Evolutionary conservation across 2,888 invertebrate genomes (phyloP).

Genomic region (Halocaridina rubra): DNA sequence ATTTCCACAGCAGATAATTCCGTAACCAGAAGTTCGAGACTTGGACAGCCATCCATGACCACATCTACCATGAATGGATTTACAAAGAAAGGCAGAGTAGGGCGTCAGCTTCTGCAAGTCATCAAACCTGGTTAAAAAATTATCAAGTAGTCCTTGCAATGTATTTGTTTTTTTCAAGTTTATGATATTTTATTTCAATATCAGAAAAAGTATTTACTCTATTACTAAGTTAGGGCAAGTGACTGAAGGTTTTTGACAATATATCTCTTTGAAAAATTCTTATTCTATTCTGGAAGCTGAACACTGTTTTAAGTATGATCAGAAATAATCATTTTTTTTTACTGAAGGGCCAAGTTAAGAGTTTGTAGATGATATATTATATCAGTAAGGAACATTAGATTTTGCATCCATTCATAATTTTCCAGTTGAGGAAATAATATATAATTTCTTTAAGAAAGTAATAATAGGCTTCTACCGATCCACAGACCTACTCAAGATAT

Average conservation of each 20-base stretch:
- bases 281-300: no score
- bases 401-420: background rate
- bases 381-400: background rate
- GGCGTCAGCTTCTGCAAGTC: background rate
- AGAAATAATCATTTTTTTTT: background rate
- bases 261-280: no score
- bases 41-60: background rate
- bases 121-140: background rate
- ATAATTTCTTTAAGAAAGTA: background rate
- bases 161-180: background rate
- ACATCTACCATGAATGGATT: background rate
- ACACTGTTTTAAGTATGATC: background rate
- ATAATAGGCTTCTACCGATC: background rate
- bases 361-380: background rate
- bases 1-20: slow-evolving; percentile 3
- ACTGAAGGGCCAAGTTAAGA: background rate
- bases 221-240: no score
- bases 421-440: background rate
- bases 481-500: background rate
- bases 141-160: background rate
- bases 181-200: background rate
- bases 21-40: background rate
- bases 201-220: no score
- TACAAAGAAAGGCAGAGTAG: background rate
- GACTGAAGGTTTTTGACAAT: no score